Evolutionary conservation across 1,140 invertebrate species (phyloP).

Genomic region (Drosophila erecta): DNA sequence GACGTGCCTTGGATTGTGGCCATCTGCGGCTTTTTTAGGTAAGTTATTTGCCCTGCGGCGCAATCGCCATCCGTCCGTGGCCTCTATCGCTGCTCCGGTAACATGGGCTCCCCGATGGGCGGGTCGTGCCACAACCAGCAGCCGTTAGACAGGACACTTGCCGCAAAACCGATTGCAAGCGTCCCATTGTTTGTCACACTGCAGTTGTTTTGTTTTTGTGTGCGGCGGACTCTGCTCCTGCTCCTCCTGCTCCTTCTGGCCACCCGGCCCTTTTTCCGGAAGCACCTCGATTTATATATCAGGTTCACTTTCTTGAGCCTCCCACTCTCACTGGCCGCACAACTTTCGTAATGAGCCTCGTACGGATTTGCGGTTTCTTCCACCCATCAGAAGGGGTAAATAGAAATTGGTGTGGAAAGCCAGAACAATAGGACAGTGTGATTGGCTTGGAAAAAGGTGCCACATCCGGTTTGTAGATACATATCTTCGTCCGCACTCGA

Average conservation of each 20-base stretch:
- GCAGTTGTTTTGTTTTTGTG: constrained; percentile 51
- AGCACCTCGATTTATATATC: constrained; percentile 64
- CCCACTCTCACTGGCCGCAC: constrained; percentile 26
- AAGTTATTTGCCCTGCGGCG: constrained; percentile 77
- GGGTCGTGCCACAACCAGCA: constrained; percentile 42
- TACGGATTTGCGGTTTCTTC: constrained; percentile 49
- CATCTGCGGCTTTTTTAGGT: constrained; percentile 70
- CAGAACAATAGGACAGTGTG: constrained; percentile 8
- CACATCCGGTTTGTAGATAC: constrained; percentile 11
- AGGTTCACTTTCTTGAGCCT: constrained; percentile 35
- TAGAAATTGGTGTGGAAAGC: constrained; percentile 29
- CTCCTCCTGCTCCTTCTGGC: not conserved
- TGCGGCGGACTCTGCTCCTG: not conserved
- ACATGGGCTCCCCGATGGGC: constrained; percentile 10
- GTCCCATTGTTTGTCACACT: constrained; percentile 66
- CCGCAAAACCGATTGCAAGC: constrained; percentile 59
- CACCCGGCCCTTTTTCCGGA: constrained; percentile 23
- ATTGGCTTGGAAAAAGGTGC: constrained; percentile 10
- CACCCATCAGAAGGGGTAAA: not conserved
- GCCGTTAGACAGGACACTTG: constrained; percentile 12
- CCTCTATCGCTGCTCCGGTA: constrained; percentile 14
- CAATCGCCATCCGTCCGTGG: constrained; percentile 38
- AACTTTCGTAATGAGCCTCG: constrained; percentile 60
- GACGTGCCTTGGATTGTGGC: constrained; percentile 26
- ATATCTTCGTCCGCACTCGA: constrained; percentile 6